phyloP scores from a whole-genome alignment of 2,113 vertebrate genomes.

The Sander lucioperca region DNA sequence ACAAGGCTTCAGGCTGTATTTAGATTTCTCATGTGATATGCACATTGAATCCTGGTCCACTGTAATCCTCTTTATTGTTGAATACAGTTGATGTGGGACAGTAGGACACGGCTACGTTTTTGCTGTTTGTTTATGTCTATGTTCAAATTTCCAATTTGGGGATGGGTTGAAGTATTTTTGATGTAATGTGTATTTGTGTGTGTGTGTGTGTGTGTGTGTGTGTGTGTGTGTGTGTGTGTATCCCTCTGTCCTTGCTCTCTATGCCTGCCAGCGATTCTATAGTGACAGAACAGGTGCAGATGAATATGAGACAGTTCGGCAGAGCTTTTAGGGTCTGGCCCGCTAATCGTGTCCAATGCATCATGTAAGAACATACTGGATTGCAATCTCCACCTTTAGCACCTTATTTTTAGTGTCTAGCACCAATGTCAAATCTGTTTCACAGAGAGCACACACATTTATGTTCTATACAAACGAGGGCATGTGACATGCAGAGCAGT shows the following conservation, averaged over 20 bases:
- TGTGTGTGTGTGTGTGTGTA: slow-evolving; percentile 37
- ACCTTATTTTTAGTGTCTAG: slow-evolving; percentile 35
- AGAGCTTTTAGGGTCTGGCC: slow-evolving; percentile 48
- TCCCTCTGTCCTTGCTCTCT: slow-evolving; percentile 54
- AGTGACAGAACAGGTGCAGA: slow-evolving; percentile 71
- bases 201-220: slow-evolving; percentile 31
- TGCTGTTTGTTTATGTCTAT: slow-evolving; percentile 14
- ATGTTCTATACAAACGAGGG: not conserved
- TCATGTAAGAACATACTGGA: slow-evolving; percentile 29
- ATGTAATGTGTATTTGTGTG: slow-evolving; percentile 3
- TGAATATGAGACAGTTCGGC: slow-evolving; percentile 75
- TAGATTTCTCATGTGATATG: slow-evolving; percentile 51
- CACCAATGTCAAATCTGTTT: slow-evolving; percentile 25
- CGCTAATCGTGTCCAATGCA: slow-evolving; percentile 37
- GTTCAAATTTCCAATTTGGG: slow-evolving; percentile 39
- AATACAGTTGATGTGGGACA: slow-evolving; percentile 33
- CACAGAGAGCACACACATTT: slow-evolving; percentile 18
- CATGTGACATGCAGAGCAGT: not conserved
- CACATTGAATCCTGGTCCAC: slow-evolving; percentile 31
- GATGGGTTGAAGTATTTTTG: slow-evolving; percentile 19
- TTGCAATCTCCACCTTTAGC: slow-evolving; percentile 18
- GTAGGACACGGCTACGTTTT: slow-evolving; percentile 15
- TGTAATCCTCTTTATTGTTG: slow-evolving; percentile 56
- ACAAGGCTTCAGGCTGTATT: slow-evolving; percentile 65
- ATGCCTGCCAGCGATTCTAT: slow-evolving; percentile 53